These are phyloP conservation scores for Nipponia nippon DNA, from an alignment of 2,113 vertebrate species.

Conservation along the genomic window DNA sequence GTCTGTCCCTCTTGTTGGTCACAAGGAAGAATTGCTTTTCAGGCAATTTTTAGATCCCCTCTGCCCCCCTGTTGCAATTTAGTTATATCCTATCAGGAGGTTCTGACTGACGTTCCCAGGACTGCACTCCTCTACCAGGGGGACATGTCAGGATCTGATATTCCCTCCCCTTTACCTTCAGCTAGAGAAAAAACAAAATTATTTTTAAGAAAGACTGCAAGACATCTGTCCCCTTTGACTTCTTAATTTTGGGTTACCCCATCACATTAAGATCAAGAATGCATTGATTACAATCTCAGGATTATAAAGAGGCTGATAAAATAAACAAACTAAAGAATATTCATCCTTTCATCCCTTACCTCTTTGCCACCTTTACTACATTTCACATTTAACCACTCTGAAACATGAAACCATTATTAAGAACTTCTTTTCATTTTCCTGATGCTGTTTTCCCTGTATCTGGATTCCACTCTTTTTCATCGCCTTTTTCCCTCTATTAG, in stretches of 20 bases:
- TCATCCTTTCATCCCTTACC: not conserved
- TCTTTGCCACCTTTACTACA: not conserved
- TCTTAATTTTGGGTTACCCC: not conserved
- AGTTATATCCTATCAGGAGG: not conserved
- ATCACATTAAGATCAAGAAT: not conserved
- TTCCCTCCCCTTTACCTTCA: not conserved
- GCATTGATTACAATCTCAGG: not conserved
- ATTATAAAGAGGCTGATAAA: not conserved
- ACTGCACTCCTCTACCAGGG: not conserved
- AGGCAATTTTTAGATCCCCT: slow-evolving; percentile 10
- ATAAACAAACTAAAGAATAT: not conserved
- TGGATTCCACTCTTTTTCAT: accelerated
- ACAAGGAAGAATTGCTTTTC: slow-evolving; percentile 24
- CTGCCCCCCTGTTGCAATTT: not conserved
- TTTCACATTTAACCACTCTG: not conserved
- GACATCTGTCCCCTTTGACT: not conserved
- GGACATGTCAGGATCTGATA: not conserved
- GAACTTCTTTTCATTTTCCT: not conserved
- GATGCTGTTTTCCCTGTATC: not conserved
- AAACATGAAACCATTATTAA: not conserved
- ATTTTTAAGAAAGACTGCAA: not conserved
- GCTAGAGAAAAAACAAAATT: not conserved
- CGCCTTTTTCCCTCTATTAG: not conserved
- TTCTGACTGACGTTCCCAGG: not conserved
- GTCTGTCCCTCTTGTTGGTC: not conserved